Conservation (phyloP, 2,888 invertebrate genomes). For the Nudaria mundana region DNA sequence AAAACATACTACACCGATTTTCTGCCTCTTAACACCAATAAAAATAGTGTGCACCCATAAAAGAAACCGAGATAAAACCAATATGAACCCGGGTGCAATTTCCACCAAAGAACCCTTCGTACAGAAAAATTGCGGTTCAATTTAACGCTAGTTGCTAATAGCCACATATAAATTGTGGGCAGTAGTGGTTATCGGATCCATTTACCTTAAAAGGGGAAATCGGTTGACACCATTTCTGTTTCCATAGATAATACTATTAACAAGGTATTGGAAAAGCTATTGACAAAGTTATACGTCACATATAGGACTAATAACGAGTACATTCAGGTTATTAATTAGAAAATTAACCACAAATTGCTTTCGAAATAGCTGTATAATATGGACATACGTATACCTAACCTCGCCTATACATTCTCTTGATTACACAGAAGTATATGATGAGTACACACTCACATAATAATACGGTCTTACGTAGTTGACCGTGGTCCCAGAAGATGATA, state of each 20-base stretch:
- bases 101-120: too few relatives aligned
- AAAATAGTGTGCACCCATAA: too few relatives aligned
- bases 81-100: too few relatives aligned
- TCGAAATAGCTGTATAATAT: too few relatives aligned
- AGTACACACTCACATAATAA: too few relatives aligned
- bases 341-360: background rate
- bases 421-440: background rate
- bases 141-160: background rate
- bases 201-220: background rate
- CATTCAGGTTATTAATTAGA: background rate
- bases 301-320: background rate
- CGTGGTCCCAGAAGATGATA: too few relatives aligned
- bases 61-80: background rate
- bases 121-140: background rate
- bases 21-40: too few relatives aligned
- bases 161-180: background rate
- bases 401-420: too few relatives aligned
- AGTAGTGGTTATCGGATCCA: background rate
- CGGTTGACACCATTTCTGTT: background rate
- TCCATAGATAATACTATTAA: slow-evolving; percentile 1
- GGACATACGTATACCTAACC: too few relatives aligned
- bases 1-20: too few relatives aligned
- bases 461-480: too few relatives aligned
- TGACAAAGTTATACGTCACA: background rate
- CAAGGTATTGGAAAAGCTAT: background rate